Percentiles rank a stretch among this genome's conserved stretches.
These are phyloP conservation scores for Miltochrista miniata DNA, from an alignment of 2,888 invertebrate species.

Conservation along the genomic window DNA sequence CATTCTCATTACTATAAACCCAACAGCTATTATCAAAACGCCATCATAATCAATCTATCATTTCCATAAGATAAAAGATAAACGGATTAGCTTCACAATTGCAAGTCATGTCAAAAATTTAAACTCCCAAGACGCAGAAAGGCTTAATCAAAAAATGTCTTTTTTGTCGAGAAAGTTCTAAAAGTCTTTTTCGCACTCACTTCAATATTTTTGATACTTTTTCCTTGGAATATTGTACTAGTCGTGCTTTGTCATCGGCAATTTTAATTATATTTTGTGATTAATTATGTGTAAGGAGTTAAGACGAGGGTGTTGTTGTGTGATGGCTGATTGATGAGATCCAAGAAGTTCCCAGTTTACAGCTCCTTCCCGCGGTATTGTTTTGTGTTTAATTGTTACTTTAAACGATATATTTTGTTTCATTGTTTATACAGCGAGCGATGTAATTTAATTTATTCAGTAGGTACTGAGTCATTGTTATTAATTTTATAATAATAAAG, in stretches of 20 bases:
- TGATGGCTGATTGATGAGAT: conserved; percentile 78
- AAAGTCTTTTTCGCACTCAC: conserved; percentile 6
- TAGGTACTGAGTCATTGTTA: conserved; percentile 76
- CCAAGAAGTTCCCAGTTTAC: conserved; percentile 61
- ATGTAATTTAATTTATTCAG: conserved; percentile 73
- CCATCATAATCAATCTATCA: conserved; percentile 27
- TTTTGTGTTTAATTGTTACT: conserved; percentile 75
- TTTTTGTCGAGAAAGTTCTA: conserved; percentile 21
- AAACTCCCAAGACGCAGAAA: conserved; percentile 37
- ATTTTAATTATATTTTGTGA: conserved; percentile 81
- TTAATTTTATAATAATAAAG: conserved; percentile 70
- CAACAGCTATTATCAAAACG: conserved; percentile 18
- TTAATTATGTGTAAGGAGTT: conserved; percentile 78
- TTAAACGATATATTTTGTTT: conserved; percentile 73
- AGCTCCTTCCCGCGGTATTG: conserved; percentile 64
- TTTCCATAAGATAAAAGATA: conserved; percentile 24
- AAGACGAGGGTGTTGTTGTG: conserved; percentile 50
- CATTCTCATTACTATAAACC: conserved; percentile 54
- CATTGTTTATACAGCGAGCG: conserved; percentile 71
- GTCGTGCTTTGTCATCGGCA: conserved; percentile 78
- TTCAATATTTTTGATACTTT: conserved; percentile 47
- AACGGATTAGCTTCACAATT: conserved; percentile 33
- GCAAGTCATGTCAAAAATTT: conserved; percentile 42
- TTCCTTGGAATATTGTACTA: conserved; percentile 55
- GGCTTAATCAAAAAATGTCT: conserved; percentile 47